Conservation (phyloP, 2,113 vertebrate species). For the Ginglymostoma cirratum region DNA sequence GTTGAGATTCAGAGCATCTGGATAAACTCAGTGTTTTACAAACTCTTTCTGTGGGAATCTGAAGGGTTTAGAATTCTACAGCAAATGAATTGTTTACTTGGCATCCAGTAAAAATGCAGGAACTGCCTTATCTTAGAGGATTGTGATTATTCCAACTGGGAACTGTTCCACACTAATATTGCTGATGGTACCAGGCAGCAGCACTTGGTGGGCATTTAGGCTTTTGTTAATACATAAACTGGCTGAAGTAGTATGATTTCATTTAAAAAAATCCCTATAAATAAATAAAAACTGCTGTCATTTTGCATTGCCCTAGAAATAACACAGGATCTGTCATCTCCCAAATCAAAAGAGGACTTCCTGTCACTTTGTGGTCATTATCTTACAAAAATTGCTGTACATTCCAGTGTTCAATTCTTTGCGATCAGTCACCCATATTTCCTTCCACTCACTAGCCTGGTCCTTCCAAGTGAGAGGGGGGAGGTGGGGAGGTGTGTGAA, state of each 20-base stretch:
- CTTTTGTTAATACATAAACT: not conserved
- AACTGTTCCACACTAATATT: not conserved
- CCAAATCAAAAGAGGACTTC: not conserved
- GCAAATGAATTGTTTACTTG: slow-evolving; percentile 5
- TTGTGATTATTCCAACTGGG: not conserved
- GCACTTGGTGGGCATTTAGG: not conserved
- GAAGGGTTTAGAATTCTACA: not conserved
- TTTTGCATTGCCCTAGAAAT: slow-evolving; percentile 4
- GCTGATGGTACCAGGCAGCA: not conserved
- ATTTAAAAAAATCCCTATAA: not conserved
- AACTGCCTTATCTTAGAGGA: not conserved
- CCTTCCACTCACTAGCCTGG: not conserved
- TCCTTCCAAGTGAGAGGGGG: not conserved
- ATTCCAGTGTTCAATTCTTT: not conserved
- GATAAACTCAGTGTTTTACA: not conserved
- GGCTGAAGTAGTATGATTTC: not conserved
- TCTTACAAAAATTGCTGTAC: not conserved
- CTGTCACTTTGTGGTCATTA: not conserved
- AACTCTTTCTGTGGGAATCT: not conserved
- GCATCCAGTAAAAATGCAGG: not conserved
- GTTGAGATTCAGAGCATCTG: too few relatives aligned
- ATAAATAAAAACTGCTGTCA: not conserved
- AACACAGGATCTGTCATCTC: not conserved
- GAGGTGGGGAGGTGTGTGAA: not conserved
- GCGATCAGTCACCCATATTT: not conserved